These are phyloP conservation scores for Caenorhabditis drosophilae DNA, from an alignment of 2,888 invertebrate species.

Conservation along the genomic window DNA sequence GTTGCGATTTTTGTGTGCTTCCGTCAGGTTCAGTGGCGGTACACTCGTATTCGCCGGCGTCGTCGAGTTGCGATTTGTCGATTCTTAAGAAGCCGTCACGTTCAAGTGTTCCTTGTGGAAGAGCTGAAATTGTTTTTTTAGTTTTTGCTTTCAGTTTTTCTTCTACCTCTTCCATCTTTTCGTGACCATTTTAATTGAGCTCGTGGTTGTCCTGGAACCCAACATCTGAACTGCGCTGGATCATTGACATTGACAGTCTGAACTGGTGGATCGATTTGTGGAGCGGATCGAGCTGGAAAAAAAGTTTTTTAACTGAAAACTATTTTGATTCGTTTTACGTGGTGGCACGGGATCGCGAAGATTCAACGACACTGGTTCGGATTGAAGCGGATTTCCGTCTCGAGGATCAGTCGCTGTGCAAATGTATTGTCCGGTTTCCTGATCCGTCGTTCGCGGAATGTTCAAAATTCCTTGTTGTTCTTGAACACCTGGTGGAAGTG, in stretches of 20 bases:
- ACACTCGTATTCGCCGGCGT: constrained; percentile 86
- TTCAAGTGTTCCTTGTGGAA: constrained; percentile 72
- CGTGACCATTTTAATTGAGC: constrained; percentile 76
- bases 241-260: constrained; percentile 78
- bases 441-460: constrained; percentile 36
- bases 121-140: constrained; percentile 21
- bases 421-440: constrained; percentile 78
- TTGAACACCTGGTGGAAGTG: constrained; percentile 48
- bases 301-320: too few relatives aligned
- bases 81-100: constrained; percentile 82
- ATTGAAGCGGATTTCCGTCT: constrained; percentile 60
- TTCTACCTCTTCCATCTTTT: constrained; percentile 59
- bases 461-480: constrained; percentile 54
- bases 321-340: too few relatives aligned
- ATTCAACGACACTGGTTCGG: constrained; percentile 41
- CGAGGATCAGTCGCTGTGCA: constrained; percentile 77
- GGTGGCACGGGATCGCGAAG: constrained; percentile 34
- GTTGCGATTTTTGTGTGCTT: constrained; percentile 67
- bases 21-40: constrained; percentile 74
- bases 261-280: constrained; percentile 73
- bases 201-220: constrained; percentile 73
- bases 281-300: constrained; percentile 23
- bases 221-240: constrained; percentile 79
- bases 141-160: neutral
- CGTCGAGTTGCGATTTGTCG: constrained; percentile 76